A percentile compares a stretch with the other conserved stretches of the same genome.
These are phyloP conservation scores for Ceryle rudis DNA, from an alignment of 2,797 vertebrate species.

Conservation along the genomic window DNA sequence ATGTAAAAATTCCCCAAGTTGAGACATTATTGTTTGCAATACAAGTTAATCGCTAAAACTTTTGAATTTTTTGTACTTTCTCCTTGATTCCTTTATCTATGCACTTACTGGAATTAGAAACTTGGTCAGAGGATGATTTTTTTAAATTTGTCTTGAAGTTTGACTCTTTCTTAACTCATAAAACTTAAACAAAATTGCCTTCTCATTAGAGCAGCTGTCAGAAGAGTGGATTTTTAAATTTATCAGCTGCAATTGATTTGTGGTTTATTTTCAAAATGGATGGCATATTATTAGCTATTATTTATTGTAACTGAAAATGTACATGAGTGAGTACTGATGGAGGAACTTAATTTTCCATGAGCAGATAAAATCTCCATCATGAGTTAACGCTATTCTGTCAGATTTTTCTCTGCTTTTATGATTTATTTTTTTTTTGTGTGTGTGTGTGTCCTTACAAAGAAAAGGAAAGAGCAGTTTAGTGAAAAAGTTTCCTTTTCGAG, in stretches of 20 bases:
- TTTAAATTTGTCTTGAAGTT: background rate
- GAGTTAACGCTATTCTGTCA: background rate
- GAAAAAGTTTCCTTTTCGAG: background rate
- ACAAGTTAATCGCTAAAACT: background rate
- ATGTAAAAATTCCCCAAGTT: background rate
- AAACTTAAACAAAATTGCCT: background rate
- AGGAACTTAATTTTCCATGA: background rate
- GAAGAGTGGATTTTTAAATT: background rate
- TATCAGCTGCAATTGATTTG: background rate
- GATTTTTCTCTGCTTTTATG: background rate
- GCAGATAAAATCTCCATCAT: background rate
- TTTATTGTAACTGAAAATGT: background rate
- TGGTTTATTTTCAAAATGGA: background rate
- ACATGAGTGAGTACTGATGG: background rate
- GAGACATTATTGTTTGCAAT: rapidly evolving
- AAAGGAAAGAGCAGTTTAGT: background rate
- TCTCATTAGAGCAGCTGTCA: background rate
- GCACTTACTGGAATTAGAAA: background rate
- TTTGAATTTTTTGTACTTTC: background rate
- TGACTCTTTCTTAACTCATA: background rate
- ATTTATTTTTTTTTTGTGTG: background rate
- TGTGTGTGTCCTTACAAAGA: background rate
- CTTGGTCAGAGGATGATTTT: background rate
- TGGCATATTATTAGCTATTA: background rate
- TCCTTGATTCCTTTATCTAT: background rate